Evolutionary conservation across 2,113 vertebrate species (phyloP), one percentile per base, ranked within the genome.

Genomic region (Boleophthalmus pectinirostris): DNA sequence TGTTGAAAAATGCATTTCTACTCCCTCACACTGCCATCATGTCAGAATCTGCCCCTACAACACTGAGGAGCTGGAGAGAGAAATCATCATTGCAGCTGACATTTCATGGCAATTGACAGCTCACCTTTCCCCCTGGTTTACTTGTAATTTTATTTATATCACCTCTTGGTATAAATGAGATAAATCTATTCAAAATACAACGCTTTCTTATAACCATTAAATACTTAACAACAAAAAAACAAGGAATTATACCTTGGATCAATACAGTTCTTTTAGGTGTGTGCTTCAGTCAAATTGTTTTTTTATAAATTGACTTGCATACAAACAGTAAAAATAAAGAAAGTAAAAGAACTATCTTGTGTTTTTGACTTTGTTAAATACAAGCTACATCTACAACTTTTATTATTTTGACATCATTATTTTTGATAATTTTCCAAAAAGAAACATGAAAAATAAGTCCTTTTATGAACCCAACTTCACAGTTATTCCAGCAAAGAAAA

Each of bases 1-100:
- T 56, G 38, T 76, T 75, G 16, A 70, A 72, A 72, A 11, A 79
- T 73, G 3, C 0, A 69, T 82, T 23, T 68, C 18, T 38, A 51
- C 23, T 72, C 45, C 14, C 16, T 38, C 18, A 54, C 9, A 45
- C 56, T 13, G 2, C 8, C 38, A 43, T 43, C 38, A 43, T 24
- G 8, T 0, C 18, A n/a, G 16, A 15, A 45, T 21, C 14, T 66
- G 21, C n/a, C 21, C 18, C 43, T 23, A 12, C 12, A 14, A 58
- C 56, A 15, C 13, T 1, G 23, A 24, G 56, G 13, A 58, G 23
- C 61, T 10, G 56, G 49, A 20, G 9, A 20, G 54, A 53, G 5
- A 38, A 21, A 64, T n/a, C 11, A 64, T n/a, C 6, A 53, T n/a
- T n/a, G 1, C 49, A 51, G 20, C 15, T 49, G 47, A 49, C 47